phyloP scores from a whole-genome alignment of 2,888 invertebrate genomes.

The Lagria hirta region DNA sequence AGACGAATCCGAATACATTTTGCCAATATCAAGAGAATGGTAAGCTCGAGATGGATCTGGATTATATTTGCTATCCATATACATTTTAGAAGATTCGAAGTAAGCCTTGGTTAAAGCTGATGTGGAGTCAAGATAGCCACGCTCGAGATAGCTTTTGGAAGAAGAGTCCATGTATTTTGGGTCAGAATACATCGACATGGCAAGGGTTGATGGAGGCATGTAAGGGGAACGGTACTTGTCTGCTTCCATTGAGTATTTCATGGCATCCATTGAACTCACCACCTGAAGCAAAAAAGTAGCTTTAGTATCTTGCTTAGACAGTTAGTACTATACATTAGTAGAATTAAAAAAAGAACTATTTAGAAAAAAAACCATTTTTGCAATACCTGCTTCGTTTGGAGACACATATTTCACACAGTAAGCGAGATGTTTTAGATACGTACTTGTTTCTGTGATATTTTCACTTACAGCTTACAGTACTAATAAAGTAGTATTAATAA shows the following conservation, averaged over 20 bases:
- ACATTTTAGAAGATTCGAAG: conserved; percentile 68
- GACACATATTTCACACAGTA: no score
- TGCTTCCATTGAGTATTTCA: conserved; percentile 77
- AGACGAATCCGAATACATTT: conserved; percentile 59
- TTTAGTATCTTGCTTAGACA: no score
- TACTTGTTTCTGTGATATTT: no score
- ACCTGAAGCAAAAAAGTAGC: conserved; percentile 64
- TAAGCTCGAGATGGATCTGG: conserved; percentile 53
- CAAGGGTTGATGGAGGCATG: conserved; percentile 63
- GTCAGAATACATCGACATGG: conserved; percentile 72
- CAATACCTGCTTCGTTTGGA: no score
- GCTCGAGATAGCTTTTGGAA: conserved; percentile 60
- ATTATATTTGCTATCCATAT: conserved; percentile 63
- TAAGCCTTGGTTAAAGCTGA: conserved; percentile 71
- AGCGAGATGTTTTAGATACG: no score
- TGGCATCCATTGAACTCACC: conserved; percentile 73
- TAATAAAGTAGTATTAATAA: no score
- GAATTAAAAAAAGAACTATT: conserved; percentile 1
- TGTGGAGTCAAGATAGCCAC: conserved; percentile 69
- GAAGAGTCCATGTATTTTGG: conserved; percentile 65
- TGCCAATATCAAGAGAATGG: conserved; percentile 63
- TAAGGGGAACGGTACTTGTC: conserved; percentile 75
- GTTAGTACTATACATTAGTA: no score
- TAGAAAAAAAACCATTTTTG: no score
- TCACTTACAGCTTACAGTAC: no score